A percentile compares a stretch with the other conserved stretches of the same genome.
phyloP scores from a whole-genome alignment of 1,140 invertebrate genomes.

The Lineus longissimus region DNA sequence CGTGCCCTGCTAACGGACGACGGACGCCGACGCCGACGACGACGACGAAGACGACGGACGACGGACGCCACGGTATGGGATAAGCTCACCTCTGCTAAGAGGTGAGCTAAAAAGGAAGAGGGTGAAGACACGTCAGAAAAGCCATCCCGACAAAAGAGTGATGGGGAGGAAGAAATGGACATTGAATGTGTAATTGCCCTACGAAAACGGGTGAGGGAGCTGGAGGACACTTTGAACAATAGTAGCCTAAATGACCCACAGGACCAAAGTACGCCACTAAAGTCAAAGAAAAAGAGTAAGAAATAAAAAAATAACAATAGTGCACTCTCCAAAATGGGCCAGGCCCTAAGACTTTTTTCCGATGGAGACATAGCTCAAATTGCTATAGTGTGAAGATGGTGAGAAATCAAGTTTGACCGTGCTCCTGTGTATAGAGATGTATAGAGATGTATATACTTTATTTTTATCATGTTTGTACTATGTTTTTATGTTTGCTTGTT shows the following conservation, averaged over 20 bases:
- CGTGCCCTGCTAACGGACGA: too few species aligned
- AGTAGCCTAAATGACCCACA: not conserved
- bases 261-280: not conserved
- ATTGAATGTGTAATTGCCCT: not conserved
- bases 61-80: too few species aligned
- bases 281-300: not conserved
- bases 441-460: slow-evolving; percentile 19
- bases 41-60: too few species aligned
- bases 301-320: too few species aligned
- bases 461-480: slow-evolving; percentile 25
- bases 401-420: too few species aligned
- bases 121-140: not conserved
- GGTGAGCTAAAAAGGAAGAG: not conserved
- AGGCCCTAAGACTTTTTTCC: not conserved
- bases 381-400: too few species aligned
- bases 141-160: not conserved
- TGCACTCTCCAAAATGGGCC: too few species aligned
- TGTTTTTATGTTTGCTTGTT: slow-evolving; percentile 16
- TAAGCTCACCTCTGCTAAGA: too few species aligned
- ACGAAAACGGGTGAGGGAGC: not conserved
- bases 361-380: slow-evolving; percentile 7
- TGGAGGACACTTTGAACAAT: not conserved
- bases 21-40: too few species aligned
- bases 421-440: not conserved
- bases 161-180: slow-evolving; percentile 3